Evolutionary conservation across 2,113 vertebrate species (phyloP).

Genomic region (Motacilla tschutschensis): DNA sequence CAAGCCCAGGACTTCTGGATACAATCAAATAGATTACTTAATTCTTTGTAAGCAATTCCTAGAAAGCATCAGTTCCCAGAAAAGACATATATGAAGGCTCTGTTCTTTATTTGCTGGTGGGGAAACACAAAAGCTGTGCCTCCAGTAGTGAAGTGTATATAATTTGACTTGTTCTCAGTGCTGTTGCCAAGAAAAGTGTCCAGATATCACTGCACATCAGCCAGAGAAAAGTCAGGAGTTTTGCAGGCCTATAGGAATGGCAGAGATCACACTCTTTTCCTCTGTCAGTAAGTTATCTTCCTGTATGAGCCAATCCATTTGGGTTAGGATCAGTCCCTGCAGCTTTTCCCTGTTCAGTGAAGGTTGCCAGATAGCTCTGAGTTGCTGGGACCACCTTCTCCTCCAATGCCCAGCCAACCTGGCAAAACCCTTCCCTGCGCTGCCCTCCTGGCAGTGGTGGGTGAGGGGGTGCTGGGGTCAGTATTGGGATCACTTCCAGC

Average conservation of each 20-base stretch:
- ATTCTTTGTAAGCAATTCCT: constrained; percentile 36
- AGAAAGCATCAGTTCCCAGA: constrained; percentile 1
- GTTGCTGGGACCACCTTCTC: background rate
- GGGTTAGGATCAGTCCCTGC: background rate
- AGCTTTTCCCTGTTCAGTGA: background rate
- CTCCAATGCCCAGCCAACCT: background rate
- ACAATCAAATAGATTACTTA: constrained; percentile 14
- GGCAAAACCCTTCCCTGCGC: background rate
- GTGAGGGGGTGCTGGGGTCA: background rate
- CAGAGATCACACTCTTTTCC: background rate
- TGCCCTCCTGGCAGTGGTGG: background rate
- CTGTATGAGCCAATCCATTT: background rate
- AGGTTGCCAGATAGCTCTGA: background rate
- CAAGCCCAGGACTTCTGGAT: background rate
- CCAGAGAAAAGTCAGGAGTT: background rate
- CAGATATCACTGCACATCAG: background rate
- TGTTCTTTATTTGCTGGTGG: background rate
- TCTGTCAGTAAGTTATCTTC: background rate
- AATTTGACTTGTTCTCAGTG: background rate
- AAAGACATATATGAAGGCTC: background rate
- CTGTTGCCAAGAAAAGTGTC: background rate
- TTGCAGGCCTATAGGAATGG: background rate
- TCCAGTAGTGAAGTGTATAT: background rate
- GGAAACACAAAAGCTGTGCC: background rate
- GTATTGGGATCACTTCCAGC: background rate